Percentiles rank a stretch among this genome's conserved stretches.
Conservation (phyloP, 30 jellyfish, hydroid and myxozoan species). For the Rhopilema esculentum region DNA sequence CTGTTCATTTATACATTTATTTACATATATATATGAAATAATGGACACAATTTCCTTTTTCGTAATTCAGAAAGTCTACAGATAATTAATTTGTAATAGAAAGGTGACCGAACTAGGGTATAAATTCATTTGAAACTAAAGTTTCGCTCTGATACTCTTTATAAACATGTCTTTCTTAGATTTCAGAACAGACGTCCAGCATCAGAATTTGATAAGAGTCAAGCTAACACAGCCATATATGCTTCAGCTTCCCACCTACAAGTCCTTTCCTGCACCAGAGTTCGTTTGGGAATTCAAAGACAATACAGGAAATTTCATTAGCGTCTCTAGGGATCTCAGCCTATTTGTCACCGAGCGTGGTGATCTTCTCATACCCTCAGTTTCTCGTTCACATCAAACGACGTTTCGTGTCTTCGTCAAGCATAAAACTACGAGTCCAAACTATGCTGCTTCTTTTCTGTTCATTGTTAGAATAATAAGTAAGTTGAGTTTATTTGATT, state of each 20-base stretch:
- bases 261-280: conserved; percentile 25
- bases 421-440: not conserved
- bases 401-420: conserved; percentile 1
- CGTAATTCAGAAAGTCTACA: too few species aligned
- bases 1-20: too few species aligned
- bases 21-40: too few species aligned
- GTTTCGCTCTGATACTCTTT: not conserved
- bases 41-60: too few species aligned
- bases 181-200: conserved; percentile 16
- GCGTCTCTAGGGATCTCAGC: not conserved
- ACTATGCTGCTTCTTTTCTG: not conserved
- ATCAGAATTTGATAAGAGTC: not conserved
- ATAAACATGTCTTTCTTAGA: not conserved
- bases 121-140: too few species aligned
- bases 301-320: not conserved
- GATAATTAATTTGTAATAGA: too few species aligned
- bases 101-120: too few species aligned
- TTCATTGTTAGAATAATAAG: not conserved
- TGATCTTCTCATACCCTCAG: conserved; percentile 16
- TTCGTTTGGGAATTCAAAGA: conserved; percentile 26
- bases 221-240: not conserved
- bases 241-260: conserved; percentile 8
- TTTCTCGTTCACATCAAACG: not conserved
- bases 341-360: conserved; percentile 25
- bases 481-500: not conserved